Evolutionary conservation across 2,797 vertebrate genomes (phyloP), one percentile per base, ranked within the genome.

Genomic region (Sebastes matsubarae): DNA sequence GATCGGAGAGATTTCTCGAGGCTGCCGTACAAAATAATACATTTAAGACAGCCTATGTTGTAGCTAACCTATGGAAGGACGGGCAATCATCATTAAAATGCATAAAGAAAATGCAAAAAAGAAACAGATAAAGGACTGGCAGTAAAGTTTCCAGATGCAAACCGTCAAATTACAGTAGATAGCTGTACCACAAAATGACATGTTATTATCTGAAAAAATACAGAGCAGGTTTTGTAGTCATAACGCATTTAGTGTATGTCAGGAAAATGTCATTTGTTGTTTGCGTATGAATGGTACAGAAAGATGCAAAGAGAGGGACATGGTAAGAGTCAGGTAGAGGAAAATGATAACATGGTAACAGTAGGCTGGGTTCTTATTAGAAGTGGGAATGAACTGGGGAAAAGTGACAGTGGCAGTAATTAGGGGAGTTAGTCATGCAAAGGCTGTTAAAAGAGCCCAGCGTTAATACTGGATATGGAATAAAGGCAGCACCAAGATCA

Each of bases 391-490:
- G 59, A 81, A 68, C 68, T 59, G 60, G 72, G 71, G 52, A 34
- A 76, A 77, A 73, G 66, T 80, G 72, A 52, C 74, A 76, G 81
- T 61, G 74, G 70, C 68, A 65, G 75, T 88, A 86, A 89, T 93
- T 87, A 87, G 66, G 20, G 30, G 82, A 87, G 81, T 82, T 88
- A 83, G 71, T 90, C 89, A 88, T 80, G 88, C 85, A 88, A 27
- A 82, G 79, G 71, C 68, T 80, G 64, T 22, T 79, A 68, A 76
- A 64, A 72, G 52, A 67, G 50, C 74, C 5, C 13, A 6, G 42
- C 18, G 2, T 68, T 79, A 69, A 77, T 54, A 55, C 69, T 64
- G 36, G 73, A 74, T 68, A 30, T 70, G 74, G 60, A 82, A 73
- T 54, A 77, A 81, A 77, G 66, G 67, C 75, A 65, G 64, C 75